phyloP scores from a whole-genome alignment of 2,888 invertebrate species.

The Salpingus planirostris region DNA sequence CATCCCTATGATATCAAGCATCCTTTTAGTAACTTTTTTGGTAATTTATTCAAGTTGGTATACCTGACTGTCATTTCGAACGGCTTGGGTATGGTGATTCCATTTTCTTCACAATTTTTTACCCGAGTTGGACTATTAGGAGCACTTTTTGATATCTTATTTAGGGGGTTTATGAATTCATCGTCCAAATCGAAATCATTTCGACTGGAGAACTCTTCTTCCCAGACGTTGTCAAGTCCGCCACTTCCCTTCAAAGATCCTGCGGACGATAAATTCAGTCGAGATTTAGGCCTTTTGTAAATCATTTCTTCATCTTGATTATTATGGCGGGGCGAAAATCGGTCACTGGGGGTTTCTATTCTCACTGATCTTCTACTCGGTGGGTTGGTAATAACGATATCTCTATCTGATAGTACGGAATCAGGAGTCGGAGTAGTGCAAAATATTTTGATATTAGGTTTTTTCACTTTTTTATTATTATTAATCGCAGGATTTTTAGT shows the following conservation, averaged over 20 bases:
- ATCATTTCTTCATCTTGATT: conserved; percentile 18
- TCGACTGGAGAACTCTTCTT: conserved; percentile 31
- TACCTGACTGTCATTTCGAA: conserved; percentile 64
- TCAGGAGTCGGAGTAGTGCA: conserved; percentile 28
- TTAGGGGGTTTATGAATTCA: conserved; percentile 16
- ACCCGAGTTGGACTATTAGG: conserved; percentile 49
- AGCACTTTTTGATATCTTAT: conserved; percentile 44
- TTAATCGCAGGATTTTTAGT: conserved; percentile 24
- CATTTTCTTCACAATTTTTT: conserved; percentile 33
- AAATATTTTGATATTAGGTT: conserved; percentile 24
- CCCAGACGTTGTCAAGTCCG: conserved; percentile 25
- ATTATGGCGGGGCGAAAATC: conserved; percentile 23
- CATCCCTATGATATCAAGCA: conserved; percentile 57
- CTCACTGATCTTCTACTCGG: conserved; percentile 39
- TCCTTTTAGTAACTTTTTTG: too few relatives aligned
- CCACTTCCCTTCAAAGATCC: conserved; percentile 30
- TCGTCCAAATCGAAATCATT: conserved; percentile 31
- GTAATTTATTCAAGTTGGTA: too few relatives aligned
- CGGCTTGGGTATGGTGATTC: conserved; percentile 56
- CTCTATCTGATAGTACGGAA: conserved; percentile 16
- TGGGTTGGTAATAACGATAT: conserved; percentile 21
- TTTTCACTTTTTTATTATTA: conserved; percentile 18
- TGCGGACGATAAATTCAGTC: conserved; percentile 27
- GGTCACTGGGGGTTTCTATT: conserved; percentile 37
- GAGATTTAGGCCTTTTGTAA: conserved; percentile 25